Base-by-base conservation (phyloP, 2,113 vertebrate genomes). In the Lasiurus cinereus region DNA sequence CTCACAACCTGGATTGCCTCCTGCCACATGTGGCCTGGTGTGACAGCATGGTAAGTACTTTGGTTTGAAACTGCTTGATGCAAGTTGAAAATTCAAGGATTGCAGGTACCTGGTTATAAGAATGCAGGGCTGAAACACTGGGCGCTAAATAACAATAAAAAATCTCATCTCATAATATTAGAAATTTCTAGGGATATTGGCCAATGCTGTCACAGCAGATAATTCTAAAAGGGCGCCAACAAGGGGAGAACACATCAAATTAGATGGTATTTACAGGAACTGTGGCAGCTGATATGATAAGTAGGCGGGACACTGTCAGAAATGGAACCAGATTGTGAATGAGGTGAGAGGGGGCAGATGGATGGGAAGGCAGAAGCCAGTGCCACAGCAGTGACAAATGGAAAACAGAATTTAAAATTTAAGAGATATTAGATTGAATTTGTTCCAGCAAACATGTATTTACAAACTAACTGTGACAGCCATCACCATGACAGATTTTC, bases 391-490 rank as follows among this genome's bases (percentile, higher is more conserved):
- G 43, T 11, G 67, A 83, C 83, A 64, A 33, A 94, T 19, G 79
- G 62, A 54, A 94, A 93, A 85, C 79, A 84, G 39, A 89, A 84
- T 95, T 79, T 92, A 83, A 90, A 80, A 52, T 43, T 64, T 46
- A 94, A 56, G 67, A 46, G 52, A 16, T 5, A 87, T 10, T 46
- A 88, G 62, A 84, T 43, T 13, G 36, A 89, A 83, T 88, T 83
- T 64, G 80, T 88, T 88, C 90, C 74, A 56, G 90, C 62, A 84
- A 94, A 84, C 24, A 1, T 48, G 73, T 6, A 79, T 67, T 92
- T 36, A 48, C 88, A 95, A 85, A 90, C 73, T 2, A 24, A 31
- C 0, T 10, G 4, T 90, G 92, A 92, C 69, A 73, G 72, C 72
- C 36, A 8, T 7, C 0, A 7, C 31, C 3, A 0, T 36, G 83